Base-by-base conservation (phyloP, 2,888 invertebrate species). In the Miltochrista miniata region DNA sequence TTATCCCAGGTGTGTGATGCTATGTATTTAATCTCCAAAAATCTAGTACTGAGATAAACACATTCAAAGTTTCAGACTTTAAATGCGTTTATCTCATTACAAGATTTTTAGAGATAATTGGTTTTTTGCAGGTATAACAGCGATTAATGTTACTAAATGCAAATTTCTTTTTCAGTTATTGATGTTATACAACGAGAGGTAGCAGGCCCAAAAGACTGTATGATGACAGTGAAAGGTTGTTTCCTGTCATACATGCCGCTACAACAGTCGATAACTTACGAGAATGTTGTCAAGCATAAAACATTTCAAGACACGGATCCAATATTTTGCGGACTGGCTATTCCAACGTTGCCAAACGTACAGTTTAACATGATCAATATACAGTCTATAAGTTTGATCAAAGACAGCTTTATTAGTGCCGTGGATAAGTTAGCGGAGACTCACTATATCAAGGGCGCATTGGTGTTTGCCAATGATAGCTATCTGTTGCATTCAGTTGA, bases 401-500 rank as follows among this genome's bases (percentile, higher is more conserved):
- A 81, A 49, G 65, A 70, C 34, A 74, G 75, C 7, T 81, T 80
- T 63, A 79, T 70, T 65, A 71, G 74, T 61, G 64, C 73, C 7
- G 61, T 86, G 12, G 70, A 81, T 36, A 67, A 76, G 35, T 51
- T 90, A 44, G 68, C 81, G 5, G 68, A 79, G 54, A 76, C 77
- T 29, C 68, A 71, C 44, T 76, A 80, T 11, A 74, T 91, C 10
- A 91, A 90, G 65, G 91, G 88, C 1, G 71, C 81, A 10, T 51
- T 91, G 14, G 85, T 87, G 9, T 90, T 84, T 78, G 84, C 87
- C 1, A 89, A 88, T n/a, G 89, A 88, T 49, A 87, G 83, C 56
- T 90, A 81, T 47, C 64, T 90, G 4, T 61, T 90, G 35, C 80
- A 84, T 59, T 72, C 82, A 24, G 79, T 82, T 46, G 85, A 87